Base-by-base conservation (phyloP, 2,113 vertebrate species). In the Entelurus aequoreus region DNA sequence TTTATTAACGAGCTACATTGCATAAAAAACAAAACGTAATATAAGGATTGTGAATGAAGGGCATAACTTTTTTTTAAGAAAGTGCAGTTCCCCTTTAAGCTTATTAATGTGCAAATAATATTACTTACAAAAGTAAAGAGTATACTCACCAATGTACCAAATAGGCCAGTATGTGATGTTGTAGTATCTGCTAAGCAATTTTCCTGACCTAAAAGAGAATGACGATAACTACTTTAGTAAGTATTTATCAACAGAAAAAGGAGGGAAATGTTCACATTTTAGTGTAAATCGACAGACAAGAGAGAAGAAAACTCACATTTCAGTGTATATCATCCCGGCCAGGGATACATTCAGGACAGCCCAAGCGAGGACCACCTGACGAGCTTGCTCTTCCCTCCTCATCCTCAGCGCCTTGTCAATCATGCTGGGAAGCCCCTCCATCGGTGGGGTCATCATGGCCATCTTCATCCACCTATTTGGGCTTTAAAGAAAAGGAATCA, bases 311-410 rank as follows among this genome's bases (percentile, higher is more conserved):
- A 72, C 94, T 62, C 63, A 97, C 97, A 99, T 98, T 84, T 99
- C 97, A 5, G 93, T 94, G 66, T 97, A 99, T 79, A 98, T 92
- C 92, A 99, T 97, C 54, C 96, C 95, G 6, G 95, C 96, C 1
- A 97, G 7, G 3, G 94, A 95, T 0, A 95, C 73, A 48, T 98
- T 97, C 7, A 99, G 92, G 11, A 99, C 88, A 0, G 92, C 95
- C 96, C 97, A 98, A 53, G 94, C 94, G 63, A 96, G 90, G 56
- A 95, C 87, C 50, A 94, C 90, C 67, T 95, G 95, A 10, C 92
- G 88, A 46, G 88, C 92, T 87, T 96, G 92, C 0, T 91, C 90
- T 76, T 98, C 95, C 36, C 91, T 92, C 86, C 91, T 92, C 92
- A 96, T 93, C 86, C 85, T 91, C 84, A 98, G 92, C 50, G 94